Conservation (phyloP, 2,113 vertebrate species). For the Myotis lucifugus region DNA sequence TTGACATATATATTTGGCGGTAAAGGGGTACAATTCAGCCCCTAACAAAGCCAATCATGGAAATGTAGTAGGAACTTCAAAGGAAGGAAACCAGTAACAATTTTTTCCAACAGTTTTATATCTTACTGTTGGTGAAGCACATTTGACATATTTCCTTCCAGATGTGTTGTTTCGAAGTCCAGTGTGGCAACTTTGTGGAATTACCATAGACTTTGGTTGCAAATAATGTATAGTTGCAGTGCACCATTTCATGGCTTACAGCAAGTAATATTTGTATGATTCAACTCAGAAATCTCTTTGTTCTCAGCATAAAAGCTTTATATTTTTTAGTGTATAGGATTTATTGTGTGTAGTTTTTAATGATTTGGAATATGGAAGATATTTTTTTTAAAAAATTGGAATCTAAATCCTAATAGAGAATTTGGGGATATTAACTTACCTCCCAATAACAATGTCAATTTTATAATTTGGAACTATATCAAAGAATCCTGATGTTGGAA, state of each 20-base stretch:
- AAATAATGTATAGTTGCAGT: slow-evolving; percentile 62
- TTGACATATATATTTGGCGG: not conserved
- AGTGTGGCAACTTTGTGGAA: slow-evolving; percentile 59
- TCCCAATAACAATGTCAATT: not conserved
- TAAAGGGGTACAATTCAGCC: not conserved
- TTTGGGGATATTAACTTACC: not conserved
- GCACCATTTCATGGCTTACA: slow-evolving; percentile 53
- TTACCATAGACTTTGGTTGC: slow-evolving; percentile 53
- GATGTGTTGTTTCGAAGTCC: slow-evolving; percentile 52
- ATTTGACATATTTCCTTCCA: slow-evolving; percentile 59
- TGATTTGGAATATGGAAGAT: slow-evolving; percentile 9
- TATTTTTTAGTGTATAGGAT: slow-evolving; percentile 32
- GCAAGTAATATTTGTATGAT: slow-evolving; percentile 70
- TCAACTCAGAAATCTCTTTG: slow-evolving; percentile 54
- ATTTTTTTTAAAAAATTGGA: not conserved
- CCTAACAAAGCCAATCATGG: not conserved
- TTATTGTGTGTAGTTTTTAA: slow-evolving; percentile 25
- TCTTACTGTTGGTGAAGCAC: slow-evolving; percentile 24
- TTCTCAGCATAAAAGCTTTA: slow-evolving; percentile 59
- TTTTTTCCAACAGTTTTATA: not conserved
- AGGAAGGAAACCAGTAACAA: not conserved
- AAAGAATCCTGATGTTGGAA: slow-evolving; percentile 30
- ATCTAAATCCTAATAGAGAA: not conserved
- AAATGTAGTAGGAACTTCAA: not conserved
- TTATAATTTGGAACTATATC: not conserved